These are phyloP conservation scores for Pogoniulus pusillus DNA, from an alignment of 2,797 vertebrate genomes.

Conservation along the genomic window DNA sequence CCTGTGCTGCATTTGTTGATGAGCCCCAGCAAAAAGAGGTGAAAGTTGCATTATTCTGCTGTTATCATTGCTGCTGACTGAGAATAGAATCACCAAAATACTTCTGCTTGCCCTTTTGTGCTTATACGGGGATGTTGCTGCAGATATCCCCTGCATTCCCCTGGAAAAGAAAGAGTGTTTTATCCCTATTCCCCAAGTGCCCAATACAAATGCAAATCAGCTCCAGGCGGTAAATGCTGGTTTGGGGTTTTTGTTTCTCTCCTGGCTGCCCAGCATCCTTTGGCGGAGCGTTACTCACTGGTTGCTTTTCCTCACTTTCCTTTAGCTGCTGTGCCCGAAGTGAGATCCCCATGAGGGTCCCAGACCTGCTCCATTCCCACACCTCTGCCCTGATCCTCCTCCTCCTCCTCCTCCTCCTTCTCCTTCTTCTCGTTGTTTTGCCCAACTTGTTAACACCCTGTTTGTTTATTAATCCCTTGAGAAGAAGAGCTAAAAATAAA, in stretches of 20 bases:
- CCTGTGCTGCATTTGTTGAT: background rate
- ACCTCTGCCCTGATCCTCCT: background rate
- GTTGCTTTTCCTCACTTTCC: background rate
- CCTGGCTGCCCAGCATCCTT: constrained; percentile 27
- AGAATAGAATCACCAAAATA: background rate
- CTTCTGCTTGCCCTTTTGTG: constrained; percentile 44
- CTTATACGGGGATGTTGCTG: constrained; percentile 53
- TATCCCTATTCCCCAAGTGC: constrained; percentile 59
- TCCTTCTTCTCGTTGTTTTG: background rate
- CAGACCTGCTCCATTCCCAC: constrained; percentile 8
- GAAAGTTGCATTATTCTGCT: background rate
- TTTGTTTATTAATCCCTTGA: constrained; percentile 18
- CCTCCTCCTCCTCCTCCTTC: background rate
- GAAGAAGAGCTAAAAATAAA: background rate
- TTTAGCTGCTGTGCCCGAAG: background rate
- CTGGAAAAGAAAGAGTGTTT: constrained; percentile 60
- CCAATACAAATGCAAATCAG: constrained; percentile 71
- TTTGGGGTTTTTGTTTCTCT: background rate
- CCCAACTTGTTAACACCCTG: background rate
- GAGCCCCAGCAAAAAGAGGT: background rate
- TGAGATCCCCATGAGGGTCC: background rate
- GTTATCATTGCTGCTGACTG: background rate
- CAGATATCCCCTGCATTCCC: constrained; percentile 61
- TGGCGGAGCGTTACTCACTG: constrained; percentile 22
- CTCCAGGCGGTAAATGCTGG: background rate